Percentiles rank a stretch among this genome's conserved stretches.
These are phyloP conservation scores for Drosophila subsilvestris DNA, from an alignment of 2,888 invertebrate genomes.

Conservation along the genomic window DNA sequence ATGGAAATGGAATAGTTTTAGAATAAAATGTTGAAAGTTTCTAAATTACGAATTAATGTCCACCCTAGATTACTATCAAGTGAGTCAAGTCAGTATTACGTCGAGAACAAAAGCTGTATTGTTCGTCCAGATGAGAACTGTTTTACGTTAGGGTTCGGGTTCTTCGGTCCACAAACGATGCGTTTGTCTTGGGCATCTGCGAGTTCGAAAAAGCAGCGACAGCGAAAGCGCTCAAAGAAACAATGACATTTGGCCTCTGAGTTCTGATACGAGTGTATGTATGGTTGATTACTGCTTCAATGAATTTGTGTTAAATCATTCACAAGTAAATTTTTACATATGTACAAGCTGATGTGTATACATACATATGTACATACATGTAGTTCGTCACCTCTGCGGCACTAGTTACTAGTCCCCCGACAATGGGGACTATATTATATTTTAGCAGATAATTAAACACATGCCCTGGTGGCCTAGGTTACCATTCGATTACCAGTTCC, in stretches of 20 bases:
- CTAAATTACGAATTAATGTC: neutral
- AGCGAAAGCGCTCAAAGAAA: neutral
- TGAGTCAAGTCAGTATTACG: neutral
- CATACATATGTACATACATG: too few relatives aligned
- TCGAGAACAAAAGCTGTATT: conserved; percentile 26
- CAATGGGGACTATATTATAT: too few relatives aligned
- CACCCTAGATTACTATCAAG: neutral
- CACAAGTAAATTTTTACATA: neutral
- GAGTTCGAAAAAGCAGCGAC: neutral
- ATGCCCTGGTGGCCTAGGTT: too few relatives aligned
- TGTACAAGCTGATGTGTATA: too few relatives aligned
- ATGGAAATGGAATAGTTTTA: neutral
- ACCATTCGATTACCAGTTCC: too few relatives aligned
- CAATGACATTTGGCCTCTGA: neutral
- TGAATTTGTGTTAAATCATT: neutral
- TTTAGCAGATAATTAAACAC: too few relatives aligned
- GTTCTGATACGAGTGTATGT: neutral
- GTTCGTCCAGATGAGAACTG: conserved; percentile 8
- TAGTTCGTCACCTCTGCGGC: too few relatives aligned
- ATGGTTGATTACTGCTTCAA: neutral
- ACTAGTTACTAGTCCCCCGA: too few relatives aligned
- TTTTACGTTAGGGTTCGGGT: conserved; percentile 11
- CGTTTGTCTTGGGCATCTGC: conserved; percentile 45
- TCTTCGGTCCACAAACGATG: conserved; percentile 47
- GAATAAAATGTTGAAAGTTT: neutral